These are phyloP conservation scores for Cynodonichthys magdalenae DNA, from an alignment of 2,797 vertebrate genomes.

Conservation along the genomic window DNA sequence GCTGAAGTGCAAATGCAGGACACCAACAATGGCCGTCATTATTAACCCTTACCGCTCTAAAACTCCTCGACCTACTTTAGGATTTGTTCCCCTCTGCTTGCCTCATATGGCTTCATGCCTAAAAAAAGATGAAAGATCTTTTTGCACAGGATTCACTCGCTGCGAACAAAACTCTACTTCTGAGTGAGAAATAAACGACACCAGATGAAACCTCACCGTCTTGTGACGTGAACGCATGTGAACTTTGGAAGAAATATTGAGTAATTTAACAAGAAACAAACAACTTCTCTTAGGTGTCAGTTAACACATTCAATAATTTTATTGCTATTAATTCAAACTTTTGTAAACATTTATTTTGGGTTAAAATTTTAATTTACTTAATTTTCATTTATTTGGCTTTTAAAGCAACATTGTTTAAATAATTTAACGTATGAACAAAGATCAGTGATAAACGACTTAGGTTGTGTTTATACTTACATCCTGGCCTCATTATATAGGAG, in stretches of 20 bases:
- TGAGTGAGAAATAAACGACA: constrained; percentile 9
- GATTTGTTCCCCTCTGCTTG: neutral
- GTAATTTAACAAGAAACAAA: neutral
- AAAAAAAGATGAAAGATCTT: constrained; percentile 10
- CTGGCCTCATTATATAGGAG: neutral
- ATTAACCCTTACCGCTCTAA: neutral
- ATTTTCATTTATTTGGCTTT: constrained; percentile 1
- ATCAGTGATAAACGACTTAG: neutral
- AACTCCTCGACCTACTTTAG: neutral
- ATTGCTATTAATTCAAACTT: neutral
- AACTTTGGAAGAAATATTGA: constrained; percentile 1
- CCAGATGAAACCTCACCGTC: constrained; percentile 13
- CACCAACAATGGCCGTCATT: constrained; percentile 10
- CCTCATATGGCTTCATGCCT: neutral
- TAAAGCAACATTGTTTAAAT: constrained; percentile 13
- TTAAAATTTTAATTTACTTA: neutral
- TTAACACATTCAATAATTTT: neutral
- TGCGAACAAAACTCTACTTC: constrained; percentile 14
- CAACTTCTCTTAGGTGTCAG: too few relatives aligned
- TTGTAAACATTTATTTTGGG: neutral
- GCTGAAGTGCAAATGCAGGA: constrained; percentile 24
- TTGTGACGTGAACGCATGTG: neutral
- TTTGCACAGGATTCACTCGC: neutral
- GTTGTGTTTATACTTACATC: neutral
- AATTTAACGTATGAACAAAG: neutral